Conservation (phyloP, 2,113 vertebrate genomes). For the Cyprinodon brontotheroides region DNA sequence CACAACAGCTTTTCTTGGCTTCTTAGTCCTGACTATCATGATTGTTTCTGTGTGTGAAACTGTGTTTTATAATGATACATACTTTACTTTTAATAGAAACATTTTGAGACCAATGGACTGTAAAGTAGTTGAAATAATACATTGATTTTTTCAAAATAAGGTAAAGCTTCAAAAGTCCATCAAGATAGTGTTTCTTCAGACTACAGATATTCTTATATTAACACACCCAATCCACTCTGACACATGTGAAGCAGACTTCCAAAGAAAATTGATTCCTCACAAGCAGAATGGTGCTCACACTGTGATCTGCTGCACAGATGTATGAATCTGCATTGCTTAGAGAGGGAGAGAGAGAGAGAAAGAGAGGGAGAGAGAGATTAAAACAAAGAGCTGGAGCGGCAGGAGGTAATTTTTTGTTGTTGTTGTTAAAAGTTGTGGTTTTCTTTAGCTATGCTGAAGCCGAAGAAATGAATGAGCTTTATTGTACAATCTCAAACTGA, state of each 20-base stretch:
- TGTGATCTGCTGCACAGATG: conserved; percentile 57
- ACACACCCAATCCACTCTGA: conserved; percentile 38
- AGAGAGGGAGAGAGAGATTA: conserved; percentile 14
- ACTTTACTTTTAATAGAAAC: background rate
- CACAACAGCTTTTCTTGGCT: too few relatives aligned
- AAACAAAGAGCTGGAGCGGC: conserved; percentile 9
- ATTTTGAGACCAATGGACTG: background rate
- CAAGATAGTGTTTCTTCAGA: background rate
- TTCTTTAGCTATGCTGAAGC: conserved; percentile 13
- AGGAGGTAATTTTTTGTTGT: conserved; percentile 25
- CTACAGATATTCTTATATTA: conserved; percentile 6
- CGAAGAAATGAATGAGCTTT: conserved; percentile 57
- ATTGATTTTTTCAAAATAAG: too few relatives aligned
- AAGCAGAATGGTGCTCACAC: conserved; percentile 35
- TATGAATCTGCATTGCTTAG: conserved; percentile 7
- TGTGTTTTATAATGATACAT: background rate
- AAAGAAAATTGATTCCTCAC: conserved; percentile 60
- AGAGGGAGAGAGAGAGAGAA: conserved; percentile 14
- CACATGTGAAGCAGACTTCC: conserved; percentile 57
- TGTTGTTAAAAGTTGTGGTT: conserved; percentile 21
- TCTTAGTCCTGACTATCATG: too few relatives aligned
- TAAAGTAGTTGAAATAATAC: background rate
- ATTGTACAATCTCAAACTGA: conserved; percentile 42
- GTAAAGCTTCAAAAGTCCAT: background rate
- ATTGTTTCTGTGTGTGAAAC: background rate